phyloP scores from a whole-genome alignment of 2,797 vertebrate genomes.

The Babyrousa celebensis region DNA sequence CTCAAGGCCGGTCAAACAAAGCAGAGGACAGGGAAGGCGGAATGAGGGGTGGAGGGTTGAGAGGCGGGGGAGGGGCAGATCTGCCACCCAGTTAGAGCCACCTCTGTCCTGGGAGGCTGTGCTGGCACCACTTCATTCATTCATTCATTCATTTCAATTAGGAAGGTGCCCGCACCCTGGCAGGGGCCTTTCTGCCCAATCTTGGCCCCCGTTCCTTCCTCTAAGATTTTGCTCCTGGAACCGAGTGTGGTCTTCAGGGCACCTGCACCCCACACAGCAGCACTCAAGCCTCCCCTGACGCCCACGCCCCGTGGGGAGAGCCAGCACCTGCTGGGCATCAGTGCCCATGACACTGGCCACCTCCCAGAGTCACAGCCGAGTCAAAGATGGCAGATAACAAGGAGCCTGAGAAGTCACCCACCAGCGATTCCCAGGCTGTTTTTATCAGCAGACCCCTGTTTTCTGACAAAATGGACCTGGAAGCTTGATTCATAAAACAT shows the following conservation, averaged over 20 bases:
- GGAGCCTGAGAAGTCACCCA: neutral
- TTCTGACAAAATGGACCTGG: neutral
- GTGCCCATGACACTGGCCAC: neutral
- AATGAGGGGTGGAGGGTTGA: neutral
- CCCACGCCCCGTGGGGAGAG: fast-evolving
- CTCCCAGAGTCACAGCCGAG: neutral
- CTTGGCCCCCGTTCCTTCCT: fast-evolving
- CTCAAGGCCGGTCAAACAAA: neutral
- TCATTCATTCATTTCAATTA: too few relatives aligned
- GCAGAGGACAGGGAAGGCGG: neutral
- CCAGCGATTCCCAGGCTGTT: neutral
- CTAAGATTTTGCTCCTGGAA: neutral
- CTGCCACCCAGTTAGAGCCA: fast-evolving
- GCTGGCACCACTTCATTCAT: neutral
- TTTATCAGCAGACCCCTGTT: neutral
- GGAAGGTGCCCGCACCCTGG: neutral
- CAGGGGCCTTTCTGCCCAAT: neutral
- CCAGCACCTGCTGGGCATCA: neutral
- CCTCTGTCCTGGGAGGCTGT: neutral
- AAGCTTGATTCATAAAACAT: neutral
- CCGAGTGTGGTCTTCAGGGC: neutral
- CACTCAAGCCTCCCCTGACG: fast-evolving
- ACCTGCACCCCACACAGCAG: neutral
- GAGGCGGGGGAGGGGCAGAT: neutral
- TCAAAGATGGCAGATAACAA: neutral